Evolutionary conservation across 2,113 vertebrate genomes (phyloP).

Genomic region (Penelope pileata): DNA sequence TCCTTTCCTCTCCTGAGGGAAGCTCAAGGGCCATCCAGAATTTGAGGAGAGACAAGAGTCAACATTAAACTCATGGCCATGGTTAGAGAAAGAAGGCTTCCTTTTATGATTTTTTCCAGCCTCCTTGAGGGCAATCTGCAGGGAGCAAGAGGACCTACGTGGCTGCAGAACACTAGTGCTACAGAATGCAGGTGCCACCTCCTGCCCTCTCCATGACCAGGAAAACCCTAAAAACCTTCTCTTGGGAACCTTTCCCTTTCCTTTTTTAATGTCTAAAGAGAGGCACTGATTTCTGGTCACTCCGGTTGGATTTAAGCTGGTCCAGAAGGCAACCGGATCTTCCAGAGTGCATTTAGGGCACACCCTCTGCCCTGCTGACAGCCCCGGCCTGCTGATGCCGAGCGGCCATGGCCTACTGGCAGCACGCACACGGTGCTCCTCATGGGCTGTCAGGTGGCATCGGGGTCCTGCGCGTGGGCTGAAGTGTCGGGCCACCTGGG

Average conservation of each 20-base stretch:
- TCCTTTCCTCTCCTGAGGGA: not conserved
- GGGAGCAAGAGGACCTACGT: not conserved
- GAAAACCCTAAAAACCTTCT: not conserved
- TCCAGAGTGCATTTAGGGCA: rapidly evolving
- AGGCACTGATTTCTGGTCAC: not conserved
- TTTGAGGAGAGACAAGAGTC: not conserved
- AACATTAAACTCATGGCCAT: not conserved
- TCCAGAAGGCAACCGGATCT: not conserved
- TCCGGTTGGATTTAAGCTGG: not conserved
- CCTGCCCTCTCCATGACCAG: not conserved
- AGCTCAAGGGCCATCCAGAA: not conserved
- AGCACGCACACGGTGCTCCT: rapidly evolving
- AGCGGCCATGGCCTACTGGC: not conserved
- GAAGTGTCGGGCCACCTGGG: rapidly evolving
- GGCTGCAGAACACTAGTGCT: not conserved
- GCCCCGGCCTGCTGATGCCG: not conserved
- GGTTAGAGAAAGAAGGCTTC: not conserved
- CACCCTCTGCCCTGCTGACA: not conserved
- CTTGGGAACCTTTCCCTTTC: not conserved
- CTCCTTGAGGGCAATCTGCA: not conserved
- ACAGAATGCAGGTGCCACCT: not conserved
- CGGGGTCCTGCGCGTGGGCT: not conserved
- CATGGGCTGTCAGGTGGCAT: not conserved
- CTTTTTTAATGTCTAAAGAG: not conserved
- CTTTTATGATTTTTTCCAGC: not conserved